Evolutionary conservation across 2,888 invertebrate genomes (phyloP).

Genomic region (Pimpla rufipes): DNA sequence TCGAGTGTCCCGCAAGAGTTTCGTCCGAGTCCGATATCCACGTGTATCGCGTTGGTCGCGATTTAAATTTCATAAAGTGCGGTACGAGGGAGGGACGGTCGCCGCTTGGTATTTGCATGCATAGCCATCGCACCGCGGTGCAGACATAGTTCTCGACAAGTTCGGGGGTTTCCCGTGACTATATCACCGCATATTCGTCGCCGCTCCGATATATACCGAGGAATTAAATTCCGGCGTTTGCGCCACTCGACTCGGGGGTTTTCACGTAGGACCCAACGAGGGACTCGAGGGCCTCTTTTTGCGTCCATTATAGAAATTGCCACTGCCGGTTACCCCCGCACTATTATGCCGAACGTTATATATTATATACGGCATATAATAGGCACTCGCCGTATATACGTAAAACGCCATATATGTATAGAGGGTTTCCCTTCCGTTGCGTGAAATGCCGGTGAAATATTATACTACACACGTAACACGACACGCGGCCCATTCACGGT

Average conservation of each 20-base stretch:
- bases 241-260: neutral
- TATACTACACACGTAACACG: slow-evolving; percentile 40
- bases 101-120: neutral
- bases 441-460: slow-evolving; percentile 51
- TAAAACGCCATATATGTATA: neutral
- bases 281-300: slow-evolving; percentile 58
- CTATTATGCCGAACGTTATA: slow-evolving; percentile 11
- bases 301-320: slow-evolving; percentile 64
- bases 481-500: slow-evolving; percentile 34
- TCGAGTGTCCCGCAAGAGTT: no score
- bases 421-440: slow-evolving; percentile 41
- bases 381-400: neutral
- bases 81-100: no score
- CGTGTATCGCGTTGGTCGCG: slow-evolving; percentile 19
- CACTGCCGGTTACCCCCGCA: slow-evolving; percentile 50
- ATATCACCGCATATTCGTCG: slow-evolving; percentile 27
- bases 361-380: no score
- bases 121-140: slow-evolving; percentile 3
- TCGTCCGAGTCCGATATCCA: slow-evolving; percentile 32
- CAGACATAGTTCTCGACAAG: slow-evolving; percentile 31
- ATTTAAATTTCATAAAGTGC: slow-evolving; percentile 64
- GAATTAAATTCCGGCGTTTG: slow-evolving; percentile 64
- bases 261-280: slow-evolving; percentile 13
- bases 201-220: slow-evolving; percentile 33
- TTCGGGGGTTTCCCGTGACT: slow-evolving; percentile 46